phyloP scores from a whole-genome alignment of 2,888 invertebrate genomes.

The Carabus problematicus region DNA sequence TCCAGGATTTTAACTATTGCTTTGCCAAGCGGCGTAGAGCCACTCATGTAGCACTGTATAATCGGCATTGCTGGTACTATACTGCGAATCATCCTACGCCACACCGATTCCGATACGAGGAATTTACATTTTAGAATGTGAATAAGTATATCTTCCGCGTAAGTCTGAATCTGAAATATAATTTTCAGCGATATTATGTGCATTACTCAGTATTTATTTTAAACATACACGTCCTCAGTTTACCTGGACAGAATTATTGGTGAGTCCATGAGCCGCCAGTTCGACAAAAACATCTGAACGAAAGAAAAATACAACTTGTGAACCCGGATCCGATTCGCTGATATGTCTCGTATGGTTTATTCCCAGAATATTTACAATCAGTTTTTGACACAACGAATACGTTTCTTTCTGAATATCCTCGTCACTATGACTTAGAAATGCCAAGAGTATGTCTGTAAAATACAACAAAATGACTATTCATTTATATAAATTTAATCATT shows the following conservation, averaged over 20 bases:
- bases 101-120: slow-evolving; percentile 67
- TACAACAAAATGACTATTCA: neutral
- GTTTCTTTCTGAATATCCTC: slow-evolving; percentile 63
- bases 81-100: slow-evolving; percentile 68
- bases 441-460: slow-evolving; percentile 52
- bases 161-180: slow-evolving; percentile 63
- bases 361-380: slow-evolving; percentile 65
- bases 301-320: slow-evolving; percentile 64
- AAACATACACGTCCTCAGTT: slow-evolving; percentile 9
- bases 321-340: slow-evolving; percentile 58
- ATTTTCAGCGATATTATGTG: neutral
- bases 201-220: neutral
- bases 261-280: slow-evolving; percentile 69
- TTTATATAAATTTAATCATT: slow-evolving; percentile 50
- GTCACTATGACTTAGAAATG: slow-evolving; percentile 66
- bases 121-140: slow-evolving; percentile 70
- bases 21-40: slow-evolving; percentile 63
- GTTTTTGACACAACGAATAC: slow-evolving; percentile 64
- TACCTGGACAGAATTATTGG: slow-evolving; percentile 59
- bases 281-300: slow-evolving; percentile 68
- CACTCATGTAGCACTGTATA: slow-evolving; percentile 67
- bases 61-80: slow-evolving; percentile 68
- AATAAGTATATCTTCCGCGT: slow-evolving; percentile 68
- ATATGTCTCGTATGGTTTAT: slow-evolving; percentile 55
- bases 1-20: slow-evolving; percentile 70